Evolutionary conservation across 2,888 invertebrate genomes (phyloP), one percentile per base, ranked within the genome.

Genomic region (Cylindroiulus punctatus): DNA sequence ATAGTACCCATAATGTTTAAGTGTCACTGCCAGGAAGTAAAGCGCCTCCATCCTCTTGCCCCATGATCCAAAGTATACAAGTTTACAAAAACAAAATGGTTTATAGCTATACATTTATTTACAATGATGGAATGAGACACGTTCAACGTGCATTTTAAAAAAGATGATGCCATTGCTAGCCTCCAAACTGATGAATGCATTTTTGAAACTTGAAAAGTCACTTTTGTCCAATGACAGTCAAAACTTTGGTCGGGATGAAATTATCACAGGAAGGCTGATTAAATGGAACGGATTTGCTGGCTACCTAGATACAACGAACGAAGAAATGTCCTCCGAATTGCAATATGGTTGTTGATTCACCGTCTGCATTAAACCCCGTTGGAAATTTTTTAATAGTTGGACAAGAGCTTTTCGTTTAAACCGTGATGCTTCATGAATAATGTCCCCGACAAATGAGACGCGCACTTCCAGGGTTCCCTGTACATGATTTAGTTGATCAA

Each of bases 401-500:
- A 94, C 95, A 88, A 96, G 92, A 88, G 93, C 93, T 90, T 94
- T 94, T 89, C 95, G 92, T 90, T 96, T 96, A 91, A 96, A 96
- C 89, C 96, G 92, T 89, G 95, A 91, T 83, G 95, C 94, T 92
- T 96, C 96, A 89, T 93, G 93, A 89, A 95, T 94, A 88, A 95
- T 93, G 89, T 95, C 94, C 89, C 94, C 93, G 88, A 95, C 92
- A 91, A 95, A 93, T 89, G 93, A 93, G 88, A 94, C 93, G 91
- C 94, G 94, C 89, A 93, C 92, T 89, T 94, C 94, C 87, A 93
- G 91, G 89, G 93, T 93, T 88, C 95, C 95, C 92, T 94, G 93
- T 89, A 95, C 92, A 88, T 93, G 93, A 91, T 94, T 94, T 89
- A 95, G 92, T 89, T 93, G 93, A 88, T 94, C 93, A 89, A 95